Evolutionary conservation across 2,888 invertebrate genomes (phyloP).

Genomic region (Rosalia funebris): DNA sequence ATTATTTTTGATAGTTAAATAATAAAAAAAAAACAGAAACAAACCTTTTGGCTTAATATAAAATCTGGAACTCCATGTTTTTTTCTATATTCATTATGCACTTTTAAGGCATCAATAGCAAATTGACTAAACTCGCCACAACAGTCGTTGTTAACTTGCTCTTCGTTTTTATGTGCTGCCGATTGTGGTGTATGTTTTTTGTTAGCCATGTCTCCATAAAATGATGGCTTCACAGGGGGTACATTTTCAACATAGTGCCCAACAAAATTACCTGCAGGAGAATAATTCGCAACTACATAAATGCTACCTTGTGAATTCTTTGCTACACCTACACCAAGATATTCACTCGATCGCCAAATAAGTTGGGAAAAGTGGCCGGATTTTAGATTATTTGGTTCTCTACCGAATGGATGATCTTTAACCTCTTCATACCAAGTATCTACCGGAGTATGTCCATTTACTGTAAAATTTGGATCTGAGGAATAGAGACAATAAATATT

Average conservation of each 20-base stretch:
- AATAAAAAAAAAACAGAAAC: too few relatives aligned
- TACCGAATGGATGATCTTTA: conserved; percentile 70
- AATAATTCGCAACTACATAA: conserved; percentile 90
- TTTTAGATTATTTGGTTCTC: conserved; percentile 70
- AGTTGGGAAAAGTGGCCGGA: conserved; percentile 80
- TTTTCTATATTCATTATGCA: conserved; percentile 72
- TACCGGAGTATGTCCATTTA: conserved; percentile 78
- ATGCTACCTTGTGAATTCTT: conserved; percentile 77
- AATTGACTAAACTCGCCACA: conserved; percentile 53
- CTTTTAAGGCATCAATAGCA: conserved; percentile 66
- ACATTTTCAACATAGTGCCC: conserved; percentile 81
- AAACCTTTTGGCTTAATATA: conserved; percentile 63
- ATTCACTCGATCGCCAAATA: conserved; percentile 74
- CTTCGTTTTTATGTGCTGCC: neutral
- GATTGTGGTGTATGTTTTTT: conserved; percentile 10
- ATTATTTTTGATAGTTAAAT: too few relatives aligned
- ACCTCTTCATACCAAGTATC: conserved; percentile 82
- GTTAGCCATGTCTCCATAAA: conserved; percentile 24
- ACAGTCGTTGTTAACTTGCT: neutral
- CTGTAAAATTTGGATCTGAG: conserved; percentile 73
- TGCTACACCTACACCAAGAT: conserved; percentile 76
- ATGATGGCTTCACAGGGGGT: conserved; percentile 64
- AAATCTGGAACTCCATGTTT: conserved; percentile 69
- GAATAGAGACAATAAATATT: conserved; percentile 84
- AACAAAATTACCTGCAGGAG: conserved; percentile 88